These are phyloP conservation scores for Euwallacea similis DNA, from an alignment of 1,140 invertebrate species.

Conservation along the genomic window DNA sequence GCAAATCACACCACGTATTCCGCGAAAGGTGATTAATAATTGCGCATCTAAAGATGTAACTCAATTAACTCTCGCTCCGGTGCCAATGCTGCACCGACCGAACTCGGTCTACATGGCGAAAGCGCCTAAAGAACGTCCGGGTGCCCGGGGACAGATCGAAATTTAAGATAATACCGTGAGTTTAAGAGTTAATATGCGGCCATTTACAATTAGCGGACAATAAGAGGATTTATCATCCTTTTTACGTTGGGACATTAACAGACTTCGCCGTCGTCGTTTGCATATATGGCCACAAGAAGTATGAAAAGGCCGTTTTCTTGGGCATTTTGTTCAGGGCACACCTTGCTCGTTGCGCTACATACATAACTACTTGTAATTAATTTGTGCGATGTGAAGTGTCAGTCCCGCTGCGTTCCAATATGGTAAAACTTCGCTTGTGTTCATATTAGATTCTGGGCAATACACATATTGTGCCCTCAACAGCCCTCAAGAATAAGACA, in stretches of 20 bases:
- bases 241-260: conserved; percentile 30
- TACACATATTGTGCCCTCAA: too few species aligned
- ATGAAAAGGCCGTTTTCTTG: conserved; percentile 33
- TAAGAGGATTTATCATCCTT: conserved; percentile 33
- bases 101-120: neutral
- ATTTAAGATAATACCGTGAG: conserved; percentile 26
- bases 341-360: conserved; percentile 37
- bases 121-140: neutral
- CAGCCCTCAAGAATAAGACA: too few species aligned
- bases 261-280: conserved; percentile 28
- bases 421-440: too few species aligned
- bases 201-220: conserved; percentile 23
- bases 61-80: conserved; percentile 19
- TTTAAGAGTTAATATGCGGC: conserved; percentile 24
- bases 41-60: conserved; percentile 15
- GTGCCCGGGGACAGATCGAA: neutral
- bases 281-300: conserved; percentile 24
- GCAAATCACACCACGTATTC: conserved; percentile 35
- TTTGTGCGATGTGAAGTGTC: conserved; percentile 32
- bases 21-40: conserved; percentile 22
- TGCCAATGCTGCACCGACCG: neutral
- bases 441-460: too few species aligned
- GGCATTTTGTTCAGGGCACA: conserved; percentile 31
- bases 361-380: conserved; percentile 36
- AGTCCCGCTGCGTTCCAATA: conserved; percentile 11